Percentiles rank a stretch among this genome's conserved stretches.
Conservation (phyloP, 2,113 vertebrate species). For the Machaerirhynchus nigripectus region DNA sequence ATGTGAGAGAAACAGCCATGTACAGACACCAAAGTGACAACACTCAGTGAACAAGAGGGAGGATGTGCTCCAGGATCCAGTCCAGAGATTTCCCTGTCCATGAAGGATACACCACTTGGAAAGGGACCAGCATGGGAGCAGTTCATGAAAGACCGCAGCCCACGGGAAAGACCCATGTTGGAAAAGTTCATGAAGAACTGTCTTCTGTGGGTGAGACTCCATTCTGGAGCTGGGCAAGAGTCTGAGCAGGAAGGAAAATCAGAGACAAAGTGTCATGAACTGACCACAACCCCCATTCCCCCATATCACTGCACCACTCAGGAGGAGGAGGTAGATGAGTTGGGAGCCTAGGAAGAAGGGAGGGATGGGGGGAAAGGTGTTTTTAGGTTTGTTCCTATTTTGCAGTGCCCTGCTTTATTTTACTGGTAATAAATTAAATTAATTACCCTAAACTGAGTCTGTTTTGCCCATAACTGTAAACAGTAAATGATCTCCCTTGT, state of each 20-base stretch:
- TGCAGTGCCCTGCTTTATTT: neutral
- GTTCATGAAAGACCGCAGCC: neutral
- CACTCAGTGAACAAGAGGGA: neutral
- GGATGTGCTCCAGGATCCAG: neutral
- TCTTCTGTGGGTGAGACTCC: neutral
- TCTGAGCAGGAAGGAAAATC: neutral
- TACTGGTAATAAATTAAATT: neutral
- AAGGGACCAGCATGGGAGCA: neutral
- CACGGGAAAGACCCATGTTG: neutral
- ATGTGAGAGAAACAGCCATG: neutral
- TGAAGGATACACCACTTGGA: neutral
- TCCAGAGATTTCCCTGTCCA: neutral
- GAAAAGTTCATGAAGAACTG: neutral
- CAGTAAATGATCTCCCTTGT: neutral
- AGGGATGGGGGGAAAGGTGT: fast-evolving
- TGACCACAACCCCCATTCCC: neutral
- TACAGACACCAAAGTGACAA: neutral
- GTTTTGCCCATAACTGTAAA: neutral
- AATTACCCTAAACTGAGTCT: neutral
- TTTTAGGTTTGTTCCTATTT: neutral
- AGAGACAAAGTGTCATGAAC: neutral
- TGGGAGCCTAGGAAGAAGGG: neutral
- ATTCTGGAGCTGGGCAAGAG: fast-evolving
- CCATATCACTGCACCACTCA: fast-evolving
- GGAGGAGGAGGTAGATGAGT: neutral